Percentiles rank a stretch among this genome's conserved stretches.
Evolutionary conservation across 1,140 invertebrate species (phyloP).

Genomic region (Sycobia sp.): DNA sequence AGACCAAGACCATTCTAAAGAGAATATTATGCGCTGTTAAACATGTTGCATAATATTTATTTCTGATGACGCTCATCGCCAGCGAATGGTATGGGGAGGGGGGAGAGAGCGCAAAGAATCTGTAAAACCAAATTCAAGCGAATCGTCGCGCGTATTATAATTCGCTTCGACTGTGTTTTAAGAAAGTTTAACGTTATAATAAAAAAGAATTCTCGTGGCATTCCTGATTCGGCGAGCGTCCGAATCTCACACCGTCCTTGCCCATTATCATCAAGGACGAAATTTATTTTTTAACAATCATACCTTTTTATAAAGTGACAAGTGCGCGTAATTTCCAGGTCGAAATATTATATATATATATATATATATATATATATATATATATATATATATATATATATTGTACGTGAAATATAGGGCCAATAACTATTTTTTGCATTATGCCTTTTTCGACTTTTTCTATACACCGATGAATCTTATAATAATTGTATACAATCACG

Average conservation of each 20-base stretch:
- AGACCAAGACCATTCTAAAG: too few relatives aligned
- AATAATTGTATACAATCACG: slow-evolving; percentile 21
- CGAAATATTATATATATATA: too few relatives aligned
- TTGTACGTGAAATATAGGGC: slow-evolving; percentile 17
- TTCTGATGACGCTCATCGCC: too few relatives aligned
- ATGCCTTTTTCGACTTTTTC: slow-evolving; percentile 31
- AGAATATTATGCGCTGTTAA: too few relatives aligned
- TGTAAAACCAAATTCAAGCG: slow-evolving; percentile 5
- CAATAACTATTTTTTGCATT: slow-evolving; percentile 30
- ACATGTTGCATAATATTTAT: too few relatives aligned
- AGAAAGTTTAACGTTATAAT: too few relatives aligned
- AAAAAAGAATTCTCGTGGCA: slow-evolving; percentile 21
- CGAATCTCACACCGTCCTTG: slow-evolving; percentile 10
- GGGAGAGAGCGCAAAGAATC: too few relatives aligned
- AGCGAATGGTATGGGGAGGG: too few relatives aligned
- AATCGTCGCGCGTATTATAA: slow-evolving; percentile 14
- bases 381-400: too few relatives aligned
- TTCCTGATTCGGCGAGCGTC: slow-evolving; percentile 29
- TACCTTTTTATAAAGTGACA: slow-evolving; percentile 12
- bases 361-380: too few relatives aligned
- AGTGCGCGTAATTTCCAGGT: slow-evolving; percentile 9
- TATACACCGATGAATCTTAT: slow-evolving; percentile 22
- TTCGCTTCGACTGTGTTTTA: slow-evolving; percentile 13
- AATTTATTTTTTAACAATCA: slow-evolving; percentile 31
- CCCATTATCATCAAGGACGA: slow-evolving; percentile 1